These are phyloP conservation scores for Chroicocephalus ridibundus DNA, from an alignment of 2,113 vertebrate genomes.

Conservation along the genomic window DNA sequence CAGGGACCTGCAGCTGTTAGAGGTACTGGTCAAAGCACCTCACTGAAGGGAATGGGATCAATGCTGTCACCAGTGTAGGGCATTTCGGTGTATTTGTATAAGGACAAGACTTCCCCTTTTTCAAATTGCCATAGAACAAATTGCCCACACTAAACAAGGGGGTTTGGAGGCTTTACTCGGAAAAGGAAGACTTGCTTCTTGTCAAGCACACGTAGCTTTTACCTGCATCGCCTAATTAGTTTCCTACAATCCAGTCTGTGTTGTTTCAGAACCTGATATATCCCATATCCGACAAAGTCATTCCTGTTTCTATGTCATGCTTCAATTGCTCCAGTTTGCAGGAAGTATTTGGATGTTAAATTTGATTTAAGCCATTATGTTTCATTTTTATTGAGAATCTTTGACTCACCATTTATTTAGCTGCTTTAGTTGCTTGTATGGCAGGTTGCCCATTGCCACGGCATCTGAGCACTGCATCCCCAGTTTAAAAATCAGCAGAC, in stretches of 20 bases:
- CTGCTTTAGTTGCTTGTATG: background rate
- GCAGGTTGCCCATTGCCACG: slow-evolving; percentile 21
- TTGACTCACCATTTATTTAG: slow-evolving; percentile 1
- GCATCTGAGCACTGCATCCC: background rate
- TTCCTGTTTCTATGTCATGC: slow-evolving; percentile 12
- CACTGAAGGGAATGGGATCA: background rate
- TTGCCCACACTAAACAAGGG: background rate
- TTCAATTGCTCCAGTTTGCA: slow-evolving; percentile 10
- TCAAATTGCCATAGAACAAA: background rate
- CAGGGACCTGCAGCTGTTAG: background rate
- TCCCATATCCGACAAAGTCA: background rate
- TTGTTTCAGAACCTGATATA: background rate
- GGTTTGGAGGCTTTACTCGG: background rate
- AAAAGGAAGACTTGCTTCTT: background rate
- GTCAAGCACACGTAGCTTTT: background rate
- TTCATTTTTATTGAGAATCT: slow-evolving; percentile 26
- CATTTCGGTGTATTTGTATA: background rate
- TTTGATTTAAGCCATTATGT: slow-evolving; percentile 35
- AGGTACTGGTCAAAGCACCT: background rate
- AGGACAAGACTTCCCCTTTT: background rate
- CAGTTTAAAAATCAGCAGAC: background rate
- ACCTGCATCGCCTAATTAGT: background rate
- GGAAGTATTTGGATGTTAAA: slow-evolving; percentile 31
- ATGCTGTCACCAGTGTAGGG: background rate
- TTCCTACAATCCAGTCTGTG: background rate